Evolutionary conservation across 2,113 vertebrate genomes (phyloP).

Genomic region (Siphamia tubifer): DNA sequence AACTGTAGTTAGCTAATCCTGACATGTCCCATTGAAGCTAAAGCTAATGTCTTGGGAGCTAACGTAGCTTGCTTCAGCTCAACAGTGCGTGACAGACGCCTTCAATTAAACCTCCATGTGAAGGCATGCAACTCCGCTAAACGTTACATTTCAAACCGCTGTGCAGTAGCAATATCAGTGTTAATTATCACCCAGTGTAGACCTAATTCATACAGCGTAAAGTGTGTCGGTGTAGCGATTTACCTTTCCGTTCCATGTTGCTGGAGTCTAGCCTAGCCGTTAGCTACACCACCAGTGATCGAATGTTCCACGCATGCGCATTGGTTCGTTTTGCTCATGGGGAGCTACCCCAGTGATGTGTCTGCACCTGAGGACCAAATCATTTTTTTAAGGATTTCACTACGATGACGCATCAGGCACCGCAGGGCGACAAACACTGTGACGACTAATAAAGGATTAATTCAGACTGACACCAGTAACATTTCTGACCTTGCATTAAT

Average conservation of each 20-base stretch:
- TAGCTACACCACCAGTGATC: conserved; percentile 65
- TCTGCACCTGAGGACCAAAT: conserved; percentile 4
- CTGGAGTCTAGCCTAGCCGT: conserved; percentile 75
- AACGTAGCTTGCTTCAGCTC: conserved; percentile 53
- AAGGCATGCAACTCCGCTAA: not conserved
- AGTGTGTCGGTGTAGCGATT: conserved; percentile 57
- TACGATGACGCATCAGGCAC: no score
- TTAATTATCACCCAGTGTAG: not conserved
- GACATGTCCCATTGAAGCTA: conserved; percentile 62
- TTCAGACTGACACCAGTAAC: no score
- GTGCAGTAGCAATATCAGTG: not conserved
- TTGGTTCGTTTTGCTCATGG: not conserved
- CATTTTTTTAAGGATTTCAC: not conserved
- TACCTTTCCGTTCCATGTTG: conserved; percentile 97
- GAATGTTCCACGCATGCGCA: conserved; percentile 77
- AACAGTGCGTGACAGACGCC: conserved; percentile 58
- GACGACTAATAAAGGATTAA: no score
- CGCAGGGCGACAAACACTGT: no score
- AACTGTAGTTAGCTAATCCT: conserved; percentile 59
- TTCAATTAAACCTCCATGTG: conserved; percentile 39
- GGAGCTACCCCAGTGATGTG: conserved; percentile 19
- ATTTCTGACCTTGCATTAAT: no score
- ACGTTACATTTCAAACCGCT: not conserved
- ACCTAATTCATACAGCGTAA: not conserved
- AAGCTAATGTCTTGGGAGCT: conserved; percentile 58